phyloP scores from a whole-genome alignment of 2,113 vertebrate genomes.

The Anolis sagrei region DNA sequence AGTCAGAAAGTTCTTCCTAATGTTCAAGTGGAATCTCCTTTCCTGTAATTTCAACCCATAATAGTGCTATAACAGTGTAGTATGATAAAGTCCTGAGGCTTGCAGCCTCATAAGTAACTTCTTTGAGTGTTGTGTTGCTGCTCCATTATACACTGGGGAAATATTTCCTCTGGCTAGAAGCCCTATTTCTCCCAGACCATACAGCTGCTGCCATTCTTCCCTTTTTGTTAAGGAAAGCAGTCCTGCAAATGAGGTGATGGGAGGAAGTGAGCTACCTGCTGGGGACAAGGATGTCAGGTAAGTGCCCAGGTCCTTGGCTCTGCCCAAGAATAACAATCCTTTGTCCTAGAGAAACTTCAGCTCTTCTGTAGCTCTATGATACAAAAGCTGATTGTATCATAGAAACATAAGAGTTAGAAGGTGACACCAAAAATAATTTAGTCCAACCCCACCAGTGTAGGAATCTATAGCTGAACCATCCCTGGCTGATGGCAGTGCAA shows the following conservation, averaged over 20 bases:
- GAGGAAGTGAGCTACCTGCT: background rate
- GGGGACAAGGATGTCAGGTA: background rate
- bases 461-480: no score
- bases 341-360: background rate
- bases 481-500: no score
- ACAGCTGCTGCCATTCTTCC: background rate
- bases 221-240: background rate
- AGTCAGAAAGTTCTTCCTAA: no score
- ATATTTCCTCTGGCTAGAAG: slow-evolving; percentile 9
- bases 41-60: no score
- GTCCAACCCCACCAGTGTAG: no score
- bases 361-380: background rate
- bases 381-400: background rate
- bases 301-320: background rate
- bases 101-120: no score
- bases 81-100: no score
- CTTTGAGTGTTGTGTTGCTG: background rate
- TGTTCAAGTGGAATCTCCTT: no score
- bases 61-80: no score
- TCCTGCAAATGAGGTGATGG: background rate
- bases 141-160: background rate
- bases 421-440: no score
- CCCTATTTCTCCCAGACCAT: background rate
- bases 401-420: no score
- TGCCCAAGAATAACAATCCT: background rate